Base-by-base conservation (phyloP, 2,113 vertebrate genomes). In the Pteronura brasiliensis region DNA sequence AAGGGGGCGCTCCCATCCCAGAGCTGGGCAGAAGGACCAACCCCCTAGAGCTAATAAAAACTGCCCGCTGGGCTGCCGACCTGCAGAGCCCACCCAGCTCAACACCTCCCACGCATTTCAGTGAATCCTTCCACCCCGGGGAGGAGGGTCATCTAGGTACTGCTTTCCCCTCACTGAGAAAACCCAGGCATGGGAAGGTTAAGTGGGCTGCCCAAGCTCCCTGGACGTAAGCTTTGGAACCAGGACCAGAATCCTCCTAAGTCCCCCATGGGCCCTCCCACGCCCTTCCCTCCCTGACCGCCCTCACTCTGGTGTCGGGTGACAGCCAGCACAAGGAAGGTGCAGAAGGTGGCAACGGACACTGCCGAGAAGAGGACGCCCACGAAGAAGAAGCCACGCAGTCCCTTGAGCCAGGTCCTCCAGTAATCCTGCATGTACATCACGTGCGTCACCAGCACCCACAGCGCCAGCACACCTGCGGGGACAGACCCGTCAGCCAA, bases 401-500 rank as follows among this genome's bases (percentile, higher is more conserved):
- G 99, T 14, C 99, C 99, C 97, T 99, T 99, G 57, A 99, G 98
- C 99, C 99, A 99, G 49, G 99, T 99, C 98, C 99, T 99, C 99
- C 99, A 99, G 98, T 99, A 99, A 98, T 99, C 99, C 98, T 99
- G 99, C 96, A 99, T 98, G 98, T 99, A 99, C 99, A 99, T 99
- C 97, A 99, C 93, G 95, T 99, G 99, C 2, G 99, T 99, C 98
- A 99, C 99, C 91, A 99, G 99, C 69, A 99, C 98, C 99, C 99
- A 99, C n/a, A 99, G 98, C 0, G 99, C 99, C 98, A 99, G 98
- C 95, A 99, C 99, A 97, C 99, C 99, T 99, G 97, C 7, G 3
- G 69, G 36, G 90, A 94, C 87, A 95, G 63, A 84, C 63, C 29
- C 0, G 72, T 97, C 92, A 96, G 96, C 5, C 8, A 2, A 27